Evolutionary conservation across 1,140 invertebrate genomes (phyloP).

Genomic region (Drosophila sturtevanti): DNA sequence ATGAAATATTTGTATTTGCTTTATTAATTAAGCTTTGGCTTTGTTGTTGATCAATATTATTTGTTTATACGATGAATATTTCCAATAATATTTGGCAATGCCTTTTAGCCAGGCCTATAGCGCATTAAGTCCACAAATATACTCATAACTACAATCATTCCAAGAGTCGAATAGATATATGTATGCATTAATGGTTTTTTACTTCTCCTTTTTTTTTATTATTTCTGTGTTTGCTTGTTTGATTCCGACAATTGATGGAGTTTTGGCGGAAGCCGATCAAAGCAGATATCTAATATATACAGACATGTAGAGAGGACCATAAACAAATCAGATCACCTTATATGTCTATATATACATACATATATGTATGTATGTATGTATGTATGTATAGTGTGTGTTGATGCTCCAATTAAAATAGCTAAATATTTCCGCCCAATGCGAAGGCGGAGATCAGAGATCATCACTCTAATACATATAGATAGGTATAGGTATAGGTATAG

Average conservation of each 20-base stretch:
- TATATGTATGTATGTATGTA: not conserved
- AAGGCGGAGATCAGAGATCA: conserved; percentile 5
- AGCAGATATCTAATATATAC: not conserved
- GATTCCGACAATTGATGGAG: not conserved
- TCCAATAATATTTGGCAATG: conserved; percentile 67
- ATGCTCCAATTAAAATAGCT: conserved; percentile 6
- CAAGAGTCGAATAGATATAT: not conserved
- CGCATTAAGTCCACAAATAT: conserved; percentile 42
- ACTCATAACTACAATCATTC: not conserved
- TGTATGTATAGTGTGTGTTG: not conserved
- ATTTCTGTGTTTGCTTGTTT: conserved; percentile 2
- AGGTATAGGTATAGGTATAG: too few species aligned
- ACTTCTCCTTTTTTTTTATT: too few species aligned
- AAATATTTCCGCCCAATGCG: conserved; percentile 14
- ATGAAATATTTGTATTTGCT: conserved; percentile 77
- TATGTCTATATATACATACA: too few species aligned
- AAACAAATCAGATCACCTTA: not conserved
- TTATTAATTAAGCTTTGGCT: conserved; percentile 70
- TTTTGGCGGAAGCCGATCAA: conserved; percentile 17
- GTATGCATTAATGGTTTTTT: not conserved
- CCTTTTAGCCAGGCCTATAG: conserved; percentile 29
- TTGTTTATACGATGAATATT: conserved; percentile 45
- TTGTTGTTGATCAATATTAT: conserved; percentile 44
- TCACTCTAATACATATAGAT: not conserved
- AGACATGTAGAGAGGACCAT: not conserved